Evolutionary conservation across 2,888 invertebrate species (phyloP).

Genomic region (Liposcelis brunnea): DNA sequence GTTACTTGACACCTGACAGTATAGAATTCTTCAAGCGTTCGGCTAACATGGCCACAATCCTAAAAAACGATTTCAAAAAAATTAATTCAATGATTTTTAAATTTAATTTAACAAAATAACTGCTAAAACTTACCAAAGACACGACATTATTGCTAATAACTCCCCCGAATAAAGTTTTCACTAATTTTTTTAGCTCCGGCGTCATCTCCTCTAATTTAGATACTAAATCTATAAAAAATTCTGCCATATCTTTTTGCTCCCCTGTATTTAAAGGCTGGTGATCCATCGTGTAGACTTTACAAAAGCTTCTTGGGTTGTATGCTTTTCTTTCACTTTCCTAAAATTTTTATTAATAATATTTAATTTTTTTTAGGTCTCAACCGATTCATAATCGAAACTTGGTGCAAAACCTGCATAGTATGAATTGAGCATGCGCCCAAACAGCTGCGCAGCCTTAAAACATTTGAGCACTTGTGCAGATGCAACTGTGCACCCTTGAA

Average conservation of each 20-base stretch:
- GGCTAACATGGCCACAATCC: conserved; percentile 89
- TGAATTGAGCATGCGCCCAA: too few species aligned
- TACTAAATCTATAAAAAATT: conserved; percentile 91
- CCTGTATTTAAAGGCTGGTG: conserved; percentile 90
- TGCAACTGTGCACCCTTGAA: too few species aligned
- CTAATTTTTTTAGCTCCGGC: conserved; percentile 68
- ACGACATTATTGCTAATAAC: conserved; percentile 91
- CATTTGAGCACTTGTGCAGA: too few species aligned
- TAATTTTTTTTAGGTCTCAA: too few species aligned
- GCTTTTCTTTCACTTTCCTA: conserved; percentile 88
- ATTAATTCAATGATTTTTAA: background rate
- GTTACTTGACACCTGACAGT: conserved; percentile 92
- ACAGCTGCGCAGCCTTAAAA: too few species aligned
- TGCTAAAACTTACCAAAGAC: conserved; percentile 45
- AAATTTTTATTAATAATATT: conserved; percentile 14
- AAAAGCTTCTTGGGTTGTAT: conserved; percentile 88
- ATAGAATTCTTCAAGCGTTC: conserved; percentile 90
- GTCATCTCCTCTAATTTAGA: conserved; percentile 95
- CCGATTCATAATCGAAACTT: background rate
- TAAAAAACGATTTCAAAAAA: conserved; percentile 21
- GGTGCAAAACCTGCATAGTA: conserved; percentile 6
- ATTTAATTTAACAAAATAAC: conserved; percentile 2
- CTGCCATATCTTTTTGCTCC: conserved; percentile 96
- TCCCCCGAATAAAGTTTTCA: conserved; percentile 84
- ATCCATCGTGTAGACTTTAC: conserved; percentile 91